Base-by-base conservation (phyloP, 2,888 invertebrate species). In the Cataglyphis albicans region DNA sequence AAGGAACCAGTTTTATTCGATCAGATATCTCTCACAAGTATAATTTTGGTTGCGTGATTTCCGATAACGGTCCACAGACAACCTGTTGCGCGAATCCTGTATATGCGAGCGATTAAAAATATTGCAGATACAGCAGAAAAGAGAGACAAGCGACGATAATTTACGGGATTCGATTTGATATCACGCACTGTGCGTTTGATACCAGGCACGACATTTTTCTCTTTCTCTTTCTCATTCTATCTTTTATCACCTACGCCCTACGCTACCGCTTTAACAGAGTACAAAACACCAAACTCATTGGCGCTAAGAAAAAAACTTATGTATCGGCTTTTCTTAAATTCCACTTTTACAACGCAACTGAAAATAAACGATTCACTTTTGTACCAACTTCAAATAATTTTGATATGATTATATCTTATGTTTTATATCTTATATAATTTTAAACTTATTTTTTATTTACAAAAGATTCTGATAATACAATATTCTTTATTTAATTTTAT, bases 21-120 rank as follows among this genome's bases (percentile, higher is more conserved):
- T 44, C 67, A 57, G 44, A 25, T 82, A 38, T 57, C 41, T 82
- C 32, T 44, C 67, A 10, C 29, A 29, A 59, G 41, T 82, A 55
- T 70, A 82, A 82, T 76, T 82, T 78, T 38, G 57, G 38, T 82
- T 82, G 82, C 76, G 64, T 82, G 76, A 70, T 82, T 82, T 18
- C 35, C n/a, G 64, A 82, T 82, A 82, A 82, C 82, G 82, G 76
- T 82, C 76, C 82, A 29, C 52, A 10, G 59, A 44, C 75, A 32
- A 76, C 52, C 76, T 76, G 76, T 76, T 75, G 52, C 35, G 48
- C 64, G 25, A 59, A 41, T 82, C 55, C 6, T 35, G 29, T 59
- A n/a, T 32, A 15, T 7, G 18, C 67, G 25, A 44, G 44, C 57
- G n/a, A n/a, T 18, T 35, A 25, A 48, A 78, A 78, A 83, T 76